Conservation (phyloP, 2,797 vertebrate species). For the Sebastes baramenuke region DNA sequence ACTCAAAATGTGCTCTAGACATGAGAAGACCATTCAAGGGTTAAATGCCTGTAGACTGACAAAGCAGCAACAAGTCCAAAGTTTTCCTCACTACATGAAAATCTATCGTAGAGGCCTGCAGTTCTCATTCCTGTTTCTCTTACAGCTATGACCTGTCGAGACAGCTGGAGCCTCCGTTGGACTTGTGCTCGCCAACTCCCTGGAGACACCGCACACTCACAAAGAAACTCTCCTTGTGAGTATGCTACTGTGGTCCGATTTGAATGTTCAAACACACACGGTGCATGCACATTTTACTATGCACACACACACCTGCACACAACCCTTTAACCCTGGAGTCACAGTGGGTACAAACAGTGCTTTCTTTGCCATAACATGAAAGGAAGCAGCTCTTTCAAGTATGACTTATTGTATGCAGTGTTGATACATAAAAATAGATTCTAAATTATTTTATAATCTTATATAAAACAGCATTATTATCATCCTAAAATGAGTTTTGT, state of each 20-base stretch:
- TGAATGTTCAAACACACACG: constrained; percentile 6
- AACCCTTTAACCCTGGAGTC: not conserved
- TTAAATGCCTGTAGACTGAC: not conserved
- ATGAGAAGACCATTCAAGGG: not conserved
- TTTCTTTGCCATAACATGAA: not conserved
- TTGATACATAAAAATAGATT: not conserved
- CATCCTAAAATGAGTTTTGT: not conserved
- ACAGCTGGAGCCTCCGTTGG: constrained; percentile 84
- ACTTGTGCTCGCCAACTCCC: constrained; percentile 81
- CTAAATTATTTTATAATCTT: not conserved
- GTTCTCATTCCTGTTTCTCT: not conserved
- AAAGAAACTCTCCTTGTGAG: constrained; percentile 89
- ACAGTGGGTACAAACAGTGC: not conserved
- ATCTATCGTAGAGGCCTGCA: no score
- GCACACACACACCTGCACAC: not conserved
- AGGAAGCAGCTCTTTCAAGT: not conserved
- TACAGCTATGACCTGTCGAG: constrained; percentile 85
- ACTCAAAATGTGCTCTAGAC: no score
- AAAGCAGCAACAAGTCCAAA: not conserved
- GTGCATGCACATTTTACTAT: not conserved
- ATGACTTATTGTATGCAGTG: not conserved
- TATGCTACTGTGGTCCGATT: not conserved
- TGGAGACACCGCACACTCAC: constrained; percentile 80
- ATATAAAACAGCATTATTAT: not conserved
- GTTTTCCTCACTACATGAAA: not conserved